Percentiles rank a stretch among this genome's conserved stretches.
These are phyloP conservation scores for Sorex fumeus DNA, from an alignment of 2,113 vertebrate genomes.

Conservation along the genomic window DNA sequence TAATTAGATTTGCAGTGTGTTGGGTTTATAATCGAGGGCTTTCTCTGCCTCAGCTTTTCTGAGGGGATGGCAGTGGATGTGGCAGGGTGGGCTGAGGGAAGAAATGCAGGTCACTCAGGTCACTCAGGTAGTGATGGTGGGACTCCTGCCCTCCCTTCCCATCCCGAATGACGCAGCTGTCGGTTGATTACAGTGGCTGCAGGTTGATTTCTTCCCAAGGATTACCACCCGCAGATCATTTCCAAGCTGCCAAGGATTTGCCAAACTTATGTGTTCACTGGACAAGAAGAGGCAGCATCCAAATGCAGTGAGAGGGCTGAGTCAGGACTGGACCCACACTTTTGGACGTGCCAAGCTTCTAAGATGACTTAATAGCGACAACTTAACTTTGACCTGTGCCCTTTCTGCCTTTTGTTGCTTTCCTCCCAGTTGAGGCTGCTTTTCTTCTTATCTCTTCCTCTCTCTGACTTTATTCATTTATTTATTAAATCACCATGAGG, in stretches of 20 bases:
- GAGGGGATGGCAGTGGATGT: background rate
- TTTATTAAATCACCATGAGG: no score
- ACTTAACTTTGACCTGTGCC: conserved; percentile 38
- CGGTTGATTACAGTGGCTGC: conserved; percentile 62
- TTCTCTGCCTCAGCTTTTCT: conserved; percentile 61
- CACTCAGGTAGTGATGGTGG: accelerated
- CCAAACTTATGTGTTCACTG: conserved; percentile 67
- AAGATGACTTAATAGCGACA: conserved; percentile 70
- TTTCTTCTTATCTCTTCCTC: background rate
- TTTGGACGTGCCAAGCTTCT: conserved; percentile 73
- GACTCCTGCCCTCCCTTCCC: background rate
- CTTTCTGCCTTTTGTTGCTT: background rate
- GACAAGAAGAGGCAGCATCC: conserved; percentile 63
- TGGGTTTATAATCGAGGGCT: conserved; percentile 84
- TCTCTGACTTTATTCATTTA: background rate
- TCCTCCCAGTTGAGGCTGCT: background rate
- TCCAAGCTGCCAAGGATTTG: conserved; percentile 72
- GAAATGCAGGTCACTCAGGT: background rate
- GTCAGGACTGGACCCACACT: conserved; percentile 75
- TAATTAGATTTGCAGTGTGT: conserved; percentile 89
- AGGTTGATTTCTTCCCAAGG: conserved; percentile 68
- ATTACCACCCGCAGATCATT: conserved; percentile 79
- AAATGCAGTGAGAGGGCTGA: conserved; percentile 67
- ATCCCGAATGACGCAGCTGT: background rate
- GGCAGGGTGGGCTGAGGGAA: background rate